phyloP scores from a whole-genome alignment of 2,113 vertebrate genomes.

The Romanogobio albipinnatus region DNA sequence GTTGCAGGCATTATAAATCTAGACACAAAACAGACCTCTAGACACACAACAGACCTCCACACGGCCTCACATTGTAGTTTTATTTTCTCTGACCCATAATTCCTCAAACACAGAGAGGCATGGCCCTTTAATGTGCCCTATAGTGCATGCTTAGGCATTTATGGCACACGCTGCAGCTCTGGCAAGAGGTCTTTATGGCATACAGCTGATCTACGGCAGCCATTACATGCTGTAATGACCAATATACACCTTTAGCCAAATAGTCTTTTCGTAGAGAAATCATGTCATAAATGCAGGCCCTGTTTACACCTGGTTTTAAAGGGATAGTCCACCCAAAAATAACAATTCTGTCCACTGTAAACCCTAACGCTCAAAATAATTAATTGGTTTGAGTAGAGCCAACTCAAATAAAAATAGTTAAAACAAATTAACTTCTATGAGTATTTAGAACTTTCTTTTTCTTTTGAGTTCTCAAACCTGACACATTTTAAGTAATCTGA shows the following conservation, averaged over 20 bases:
- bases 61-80: constrained; percentile 8
- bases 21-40: constrained; percentile 19
- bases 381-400: no score
- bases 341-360: background rate
- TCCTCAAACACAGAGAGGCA: constrained; percentile 49
- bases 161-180: constrained; percentile 75
- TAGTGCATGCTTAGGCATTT: constrained; percentile 75
- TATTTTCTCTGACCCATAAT: constrained; percentile 24
- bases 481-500: no score
- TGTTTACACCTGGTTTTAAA: background rate
- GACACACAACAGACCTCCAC: constrained; percentile 34
- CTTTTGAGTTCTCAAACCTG: no score
- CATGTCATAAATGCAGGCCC: background rate
- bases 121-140: constrained; percentile 75
- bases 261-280: background rate
- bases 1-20: background rate
- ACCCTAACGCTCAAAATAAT: no score
- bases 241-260: constrained; percentile 27
- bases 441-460: no score
- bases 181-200: constrained; percentile 76
- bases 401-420: no score
- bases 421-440: no score
- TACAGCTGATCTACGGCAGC: constrained; percentile 68
- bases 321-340: background rate
- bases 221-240: constrained; percentile 73